These are phyloP conservation scores for Nothobranchius furzeri DNA, from an alignment of 2,113 vertebrate species.

Conservation along the genomic window DNA sequence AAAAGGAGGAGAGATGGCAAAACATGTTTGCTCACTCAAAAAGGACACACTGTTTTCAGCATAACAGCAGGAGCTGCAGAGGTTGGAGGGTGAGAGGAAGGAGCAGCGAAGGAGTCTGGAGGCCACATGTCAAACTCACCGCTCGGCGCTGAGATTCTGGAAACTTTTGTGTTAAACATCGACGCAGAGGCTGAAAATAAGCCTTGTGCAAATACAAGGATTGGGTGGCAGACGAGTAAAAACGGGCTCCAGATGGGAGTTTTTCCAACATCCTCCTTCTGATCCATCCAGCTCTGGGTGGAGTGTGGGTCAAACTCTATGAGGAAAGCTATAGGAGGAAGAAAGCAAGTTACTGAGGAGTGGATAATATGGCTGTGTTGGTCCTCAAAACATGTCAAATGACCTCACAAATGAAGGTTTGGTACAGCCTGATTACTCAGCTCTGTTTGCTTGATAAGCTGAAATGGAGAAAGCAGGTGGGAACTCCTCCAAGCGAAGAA, in stretches of 20 bases:
- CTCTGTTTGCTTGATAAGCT: conserved; percentile 30
- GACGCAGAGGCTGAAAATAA: conserved; percentile 68
- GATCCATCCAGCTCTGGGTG: conserved; percentile 2
- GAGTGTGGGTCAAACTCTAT: conserved; percentile 26
- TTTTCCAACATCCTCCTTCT: conserved; percentile 36
- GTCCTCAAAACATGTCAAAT: too few species aligned
- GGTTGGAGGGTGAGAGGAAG: conserved; percentile 23
- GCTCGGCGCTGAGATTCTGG: conserved; percentile 61
- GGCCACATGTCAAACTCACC: conserved; percentile 78
- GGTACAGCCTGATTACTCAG: conserved; percentile 49
- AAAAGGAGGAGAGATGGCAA: conserved; percentile 63
- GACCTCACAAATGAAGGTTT: too few species aligned
- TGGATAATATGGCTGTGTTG: not conserved
- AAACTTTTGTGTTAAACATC: conserved; percentile 71
- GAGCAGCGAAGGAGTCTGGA: conserved; percentile 72
- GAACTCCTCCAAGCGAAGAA: conserved; percentile 74
- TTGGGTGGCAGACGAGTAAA: conserved; percentile 48
- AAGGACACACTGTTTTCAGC: conserved; percentile 69
- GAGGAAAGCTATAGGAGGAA: too few species aligned
- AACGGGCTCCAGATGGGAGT: conserved; percentile 38
- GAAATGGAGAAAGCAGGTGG: conserved; percentile 57
- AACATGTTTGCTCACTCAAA: conserved; percentile 75
- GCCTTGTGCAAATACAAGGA: conserved; percentile 67
- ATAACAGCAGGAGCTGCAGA: conserved; percentile 62
- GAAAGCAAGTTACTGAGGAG: not conserved